A percentile compares a stretch with the other conserved stretches of the same genome.
Conservation (phyloP, 2,113 vertebrate species). For the western clawed frog (Xenopus tropicalis) region DNA sequence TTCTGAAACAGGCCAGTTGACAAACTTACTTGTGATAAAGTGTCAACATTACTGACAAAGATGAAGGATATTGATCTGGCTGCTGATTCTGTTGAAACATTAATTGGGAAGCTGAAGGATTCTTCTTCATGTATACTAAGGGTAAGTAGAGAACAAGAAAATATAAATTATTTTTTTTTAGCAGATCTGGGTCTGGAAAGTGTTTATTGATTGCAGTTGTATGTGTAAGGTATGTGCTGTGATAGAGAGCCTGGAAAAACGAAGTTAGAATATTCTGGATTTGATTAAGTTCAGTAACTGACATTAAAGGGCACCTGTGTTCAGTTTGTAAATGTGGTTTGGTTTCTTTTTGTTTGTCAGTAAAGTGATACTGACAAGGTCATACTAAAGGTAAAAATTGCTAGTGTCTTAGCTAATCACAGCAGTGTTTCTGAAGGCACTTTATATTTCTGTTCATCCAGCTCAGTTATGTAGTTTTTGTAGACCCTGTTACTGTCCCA, state of each 20-base stretch:
- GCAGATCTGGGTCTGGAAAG: no score
- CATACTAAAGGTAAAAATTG: no score
- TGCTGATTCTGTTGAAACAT: slow-evolving; percentile 62
- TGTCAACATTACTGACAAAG: slow-evolving; percentile 55
- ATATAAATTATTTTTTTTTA: no score
- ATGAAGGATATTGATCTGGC: slow-evolving; percentile 66
- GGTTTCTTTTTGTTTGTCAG: no score
- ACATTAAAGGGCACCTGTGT: no score
- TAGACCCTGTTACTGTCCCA: no score
- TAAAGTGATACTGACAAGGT: no score
- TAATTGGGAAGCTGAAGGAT: slow-evolving; percentile 71
- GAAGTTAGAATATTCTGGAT: neutral
- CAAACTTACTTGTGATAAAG: slow-evolving; percentile 27
- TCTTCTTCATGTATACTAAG: slow-evolving; percentile 57
- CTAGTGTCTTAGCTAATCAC: no score
- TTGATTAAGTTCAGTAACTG: neutral
- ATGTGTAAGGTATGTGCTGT: neutral
- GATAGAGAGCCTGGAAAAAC: neutral
- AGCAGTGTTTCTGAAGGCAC: no score
- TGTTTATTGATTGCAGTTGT: slow-evolving; percentile 2
- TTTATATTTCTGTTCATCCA: no score
- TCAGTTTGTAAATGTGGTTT: no score
- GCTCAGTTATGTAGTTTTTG: no score
- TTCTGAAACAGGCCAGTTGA: slow-evolving; percentile 47
- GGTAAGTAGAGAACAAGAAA: slow-evolving; percentile 53